A percentile compares a stretch with the other conserved stretches of the same genome.
These are phyloP conservation scores for Lepetodrilus schrolli DNA, from an alignment of 2,888 invertebrate genomes.

Conservation along the genomic window DNA sequence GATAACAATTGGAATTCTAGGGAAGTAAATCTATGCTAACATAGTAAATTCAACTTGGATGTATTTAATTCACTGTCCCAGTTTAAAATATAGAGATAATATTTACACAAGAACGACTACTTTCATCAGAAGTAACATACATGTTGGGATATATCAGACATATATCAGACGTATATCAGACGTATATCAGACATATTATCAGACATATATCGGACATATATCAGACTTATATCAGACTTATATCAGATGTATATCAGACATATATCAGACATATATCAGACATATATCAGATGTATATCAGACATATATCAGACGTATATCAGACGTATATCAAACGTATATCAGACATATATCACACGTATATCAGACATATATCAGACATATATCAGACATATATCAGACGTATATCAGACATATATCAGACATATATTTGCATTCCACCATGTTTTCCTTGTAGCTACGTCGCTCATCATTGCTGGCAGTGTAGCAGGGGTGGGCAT, in stretches of 20 bases:
- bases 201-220: neutral
- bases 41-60: too few species aligned
- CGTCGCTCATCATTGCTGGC: too few species aligned
- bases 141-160: too few species aligned
- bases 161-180: neutral
- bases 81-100: too few species aligned
- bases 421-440: neutral
- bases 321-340: neutral
- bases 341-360: neutral
- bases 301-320: neutral
- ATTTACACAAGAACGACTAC: too few species aligned
- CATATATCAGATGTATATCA: neutral
- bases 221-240: neutral
- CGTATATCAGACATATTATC: neutral
- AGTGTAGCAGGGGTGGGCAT: too few species aligned
- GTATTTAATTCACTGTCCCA: too few species aligned
- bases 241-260: neutral
- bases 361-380: neutral
- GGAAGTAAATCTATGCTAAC: too few species aligned
- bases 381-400: neutral
- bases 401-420: neutral
- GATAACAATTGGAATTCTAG: too few species aligned
- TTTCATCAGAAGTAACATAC: too few species aligned
- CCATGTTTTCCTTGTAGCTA: too few species aligned
- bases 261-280: neutral